Conservation (phyloP, 2,113 vertebrate genomes). For the Neogobius melanostomus region DNA sequence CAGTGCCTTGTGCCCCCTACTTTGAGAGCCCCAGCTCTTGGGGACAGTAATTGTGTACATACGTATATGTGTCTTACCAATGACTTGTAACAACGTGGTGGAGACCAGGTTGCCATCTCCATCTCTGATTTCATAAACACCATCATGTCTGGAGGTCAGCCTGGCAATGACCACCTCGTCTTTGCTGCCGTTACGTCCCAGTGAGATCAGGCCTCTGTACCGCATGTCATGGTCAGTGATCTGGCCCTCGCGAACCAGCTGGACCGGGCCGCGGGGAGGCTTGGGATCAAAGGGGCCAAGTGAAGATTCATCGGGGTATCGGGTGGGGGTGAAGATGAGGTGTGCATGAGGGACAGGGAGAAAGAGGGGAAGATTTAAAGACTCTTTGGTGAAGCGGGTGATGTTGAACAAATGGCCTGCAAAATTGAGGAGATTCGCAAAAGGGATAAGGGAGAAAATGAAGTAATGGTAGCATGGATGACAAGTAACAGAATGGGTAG, state of each 20-base stretch:
- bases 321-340: slow-evolving; percentile 64
- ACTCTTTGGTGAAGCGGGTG: slow-evolving; percentile 67
- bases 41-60: not conserved
- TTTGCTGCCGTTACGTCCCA: slow-evolving; percentile 51
- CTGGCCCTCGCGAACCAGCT: slow-evolving; percentile 64
- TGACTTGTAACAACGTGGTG: slow-evolving; percentile 63
- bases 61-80: slow-evolving; percentile 47
- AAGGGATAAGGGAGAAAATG: slow-evolving; percentile 12
- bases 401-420: slow-evolving; percentile 67
- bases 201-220: slow-evolving; percentile 63
- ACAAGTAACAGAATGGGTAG: slow-evolving; percentile 5
- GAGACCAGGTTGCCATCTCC: slow-evolving; percentile 70
- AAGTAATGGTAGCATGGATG: slow-evolving; percentile 4
- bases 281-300: slow-evolving; percentile 54
- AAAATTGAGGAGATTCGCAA: slow-evolving; percentile 7
- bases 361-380: slow-evolving; percentile 68
- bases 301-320: slow-evolving; percentile 45
- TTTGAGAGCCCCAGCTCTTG: too few species aligned
- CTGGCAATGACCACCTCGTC: slow-evolving; percentile 58
- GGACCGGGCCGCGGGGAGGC: slow-evolving; percentile 50
- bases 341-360: slow-evolving; percentile 56
- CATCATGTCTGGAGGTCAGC: slow-evolving; percentile 62
- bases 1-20: too few species aligned
- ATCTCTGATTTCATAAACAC: slow-evolving; percentile 73
- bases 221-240: slow-evolving; percentile 54